These are phyloP conservation scores for Thymelicus acteon DNA, from an alignment of 2,888 invertebrate species.

Conservation along the genomic window DNA sequence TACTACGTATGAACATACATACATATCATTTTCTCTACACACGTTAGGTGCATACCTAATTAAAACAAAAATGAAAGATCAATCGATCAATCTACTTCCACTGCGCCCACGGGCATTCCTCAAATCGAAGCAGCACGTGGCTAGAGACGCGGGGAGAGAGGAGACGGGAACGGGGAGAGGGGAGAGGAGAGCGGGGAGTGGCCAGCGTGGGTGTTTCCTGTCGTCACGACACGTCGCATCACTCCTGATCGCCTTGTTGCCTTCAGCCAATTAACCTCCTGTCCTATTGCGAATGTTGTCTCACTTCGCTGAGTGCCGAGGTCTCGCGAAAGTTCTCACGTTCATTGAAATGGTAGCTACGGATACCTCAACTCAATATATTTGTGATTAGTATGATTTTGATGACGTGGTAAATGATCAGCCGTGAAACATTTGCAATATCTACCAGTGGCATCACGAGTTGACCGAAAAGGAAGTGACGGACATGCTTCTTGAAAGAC, in stretches of 20 bases:
- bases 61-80: not conserved
- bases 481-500: too few species aligned
- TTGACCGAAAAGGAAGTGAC: too few species aligned
- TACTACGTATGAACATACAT: too few species aligned
- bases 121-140: not conserved
- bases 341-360: not conserved
- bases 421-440: too few species aligned
- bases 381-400: too few species aligned
- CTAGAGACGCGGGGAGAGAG: not conserved
- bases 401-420: too few species aligned
- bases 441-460: too few species aligned
- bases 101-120: slow-evolving; percentile 2
- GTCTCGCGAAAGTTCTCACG: not conserved
- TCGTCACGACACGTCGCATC: not conserved
- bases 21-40: too few species aligned
- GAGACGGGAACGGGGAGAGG: too few species aligned
- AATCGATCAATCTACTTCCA: slow-evolving; percentile 1
- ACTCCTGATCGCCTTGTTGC: slow-evolving; percentile 3
- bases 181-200: too few species aligned
- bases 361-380: too few species aligned
- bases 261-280: not conserved
- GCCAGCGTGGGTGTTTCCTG: not conserved
- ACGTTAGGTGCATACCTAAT: too few species aligned
- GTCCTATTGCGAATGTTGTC: slow-evolving; percentile 4
- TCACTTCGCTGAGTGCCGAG: not conserved